A percentile compares a stretch with the other conserved stretches of the same genome.
phyloP scores from a whole-genome alignment of 2,888 invertebrate genomes.

The Cremastinae sp. region DNA sequence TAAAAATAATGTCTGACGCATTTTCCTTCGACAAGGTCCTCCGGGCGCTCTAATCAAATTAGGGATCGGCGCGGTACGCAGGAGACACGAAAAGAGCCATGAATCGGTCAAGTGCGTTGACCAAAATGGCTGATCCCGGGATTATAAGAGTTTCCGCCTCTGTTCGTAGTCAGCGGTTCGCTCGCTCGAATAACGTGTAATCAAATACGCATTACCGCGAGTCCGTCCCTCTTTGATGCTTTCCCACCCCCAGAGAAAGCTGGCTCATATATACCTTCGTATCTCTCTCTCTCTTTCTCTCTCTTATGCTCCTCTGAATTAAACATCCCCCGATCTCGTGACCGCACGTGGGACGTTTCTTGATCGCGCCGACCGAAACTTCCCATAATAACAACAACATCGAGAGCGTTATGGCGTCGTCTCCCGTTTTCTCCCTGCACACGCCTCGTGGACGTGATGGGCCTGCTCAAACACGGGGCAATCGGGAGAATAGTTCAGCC shows the following conservation, averaged over 20 bases:
- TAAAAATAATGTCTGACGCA: background rate
- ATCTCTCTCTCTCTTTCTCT: conserved; percentile 24
- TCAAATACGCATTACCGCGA: conserved; percentile 77
- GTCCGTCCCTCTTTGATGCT: conserved; percentile 60
- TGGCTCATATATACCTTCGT: conserved; percentile 56
- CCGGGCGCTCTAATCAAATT: conserved; percentile 38
- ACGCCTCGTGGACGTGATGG: conserved; percentile 42
- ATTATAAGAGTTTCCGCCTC: conserved; percentile 21
- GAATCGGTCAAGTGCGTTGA: conserved; percentile 58
- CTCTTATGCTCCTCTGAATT: conserved; percentile 34
- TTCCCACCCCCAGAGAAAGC: conserved; percentile 56
- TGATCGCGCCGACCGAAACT: conserved; percentile 46
- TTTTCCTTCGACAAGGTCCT: conserved; percentile 18
- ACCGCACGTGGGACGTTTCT: conserved; percentile 51
- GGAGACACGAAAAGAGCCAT: conserved; percentile 25
- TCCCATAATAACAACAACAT: conserved; percentile 36
- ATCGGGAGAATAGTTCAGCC: conserved; percentile 31
- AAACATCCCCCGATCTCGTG: conserved; percentile 54
- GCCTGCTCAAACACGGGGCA: conserved; percentile 31
- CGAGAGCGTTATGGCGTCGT: conserved; percentile 35
- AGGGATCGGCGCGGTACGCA: conserved; percentile 11
- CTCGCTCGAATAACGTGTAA: conserved; percentile 67
- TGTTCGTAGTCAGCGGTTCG: conserved; percentile 55
- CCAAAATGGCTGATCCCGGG: conserved; percentile 69
- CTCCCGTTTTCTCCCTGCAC: conserved; percentile 15